These are phyloP conservation scores for Ophioninae sp. DNA, from an alignment of 2,888 invertebrate genomes.

Conservation along the genomic window DNA sequence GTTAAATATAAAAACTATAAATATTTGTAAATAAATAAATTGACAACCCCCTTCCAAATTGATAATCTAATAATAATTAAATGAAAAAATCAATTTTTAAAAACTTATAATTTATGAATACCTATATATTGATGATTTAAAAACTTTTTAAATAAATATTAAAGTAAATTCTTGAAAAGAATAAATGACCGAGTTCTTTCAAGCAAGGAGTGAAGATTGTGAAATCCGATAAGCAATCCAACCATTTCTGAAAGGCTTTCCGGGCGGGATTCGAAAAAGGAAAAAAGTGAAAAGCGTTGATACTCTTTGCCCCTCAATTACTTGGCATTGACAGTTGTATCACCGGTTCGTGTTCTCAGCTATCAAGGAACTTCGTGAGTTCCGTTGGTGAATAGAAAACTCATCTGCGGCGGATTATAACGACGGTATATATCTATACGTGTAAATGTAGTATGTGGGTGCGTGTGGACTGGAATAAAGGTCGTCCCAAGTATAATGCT, in stretches of 20 bases:
- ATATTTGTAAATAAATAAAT: too few relatives aligned
- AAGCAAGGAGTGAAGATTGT: not conserved
- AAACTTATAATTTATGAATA: too few relatives aligned
- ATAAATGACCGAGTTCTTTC: not conserved
- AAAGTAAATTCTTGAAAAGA: not conserved
- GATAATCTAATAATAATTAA: too few relatives aligned
- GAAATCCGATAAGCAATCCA: not conserved
- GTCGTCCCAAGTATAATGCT: not conserved
- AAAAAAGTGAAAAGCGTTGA: not conserved
- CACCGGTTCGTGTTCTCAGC: constrained; percentile 8
- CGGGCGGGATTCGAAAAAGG: not conserved
- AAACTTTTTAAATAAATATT: too few relatives aligned
- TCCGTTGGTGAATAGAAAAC: constrained; percentile 15
- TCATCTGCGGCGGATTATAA: constrained; percentile 42
- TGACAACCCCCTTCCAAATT: too few relatives aligned
- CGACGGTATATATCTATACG: constrained; percentile 1
- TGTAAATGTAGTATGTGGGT: not conserved
- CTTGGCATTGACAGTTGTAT: not conserved
- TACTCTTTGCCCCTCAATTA: not conserved
- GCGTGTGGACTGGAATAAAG: constrained; percentile 5
- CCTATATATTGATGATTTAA: too few relatives aligned
- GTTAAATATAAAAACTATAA: too few relatives aligned
- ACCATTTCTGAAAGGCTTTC: not conserved
- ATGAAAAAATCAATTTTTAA: too few relatives aligned
- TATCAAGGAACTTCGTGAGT: constrained; percentile 9